Evolutionary conservation across 2,888 invertebrate genomes (phyloP).

Genomic region (Tigriopus californicus): DNA sequence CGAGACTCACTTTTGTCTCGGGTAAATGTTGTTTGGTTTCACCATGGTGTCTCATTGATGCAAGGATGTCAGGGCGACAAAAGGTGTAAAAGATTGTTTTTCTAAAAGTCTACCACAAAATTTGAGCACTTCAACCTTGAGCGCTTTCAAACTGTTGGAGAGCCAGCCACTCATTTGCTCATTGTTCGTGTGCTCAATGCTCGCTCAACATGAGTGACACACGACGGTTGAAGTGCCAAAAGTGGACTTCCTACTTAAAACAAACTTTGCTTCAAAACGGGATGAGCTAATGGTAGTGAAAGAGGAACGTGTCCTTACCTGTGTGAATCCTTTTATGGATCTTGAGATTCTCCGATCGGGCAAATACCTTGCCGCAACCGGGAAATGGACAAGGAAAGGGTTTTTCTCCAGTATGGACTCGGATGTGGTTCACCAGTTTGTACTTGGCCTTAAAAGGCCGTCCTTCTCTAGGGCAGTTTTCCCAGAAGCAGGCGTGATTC

Average conservation of each 20-base stretch:
- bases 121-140: too few relatives aligned
- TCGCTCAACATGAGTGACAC: too few relatives aligned
- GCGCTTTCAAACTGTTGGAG: too few relatives aligned
- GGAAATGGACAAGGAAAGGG: conserved; percentile 97
- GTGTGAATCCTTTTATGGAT: conserved; percentile 98
- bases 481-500: conserved; percentile 93
- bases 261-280: too few relatives aligned
- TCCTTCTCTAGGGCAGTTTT: conserved; percentile 78
- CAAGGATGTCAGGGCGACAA: too few relatives aligned
- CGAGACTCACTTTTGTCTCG: too few relatives aligned
- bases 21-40: too few relatives aligned
- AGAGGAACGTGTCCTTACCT: conserved; percentile 44
- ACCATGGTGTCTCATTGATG: too few relatives aligned
- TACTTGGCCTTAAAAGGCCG: conserved; percentile 98
- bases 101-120: too few relatives aligned
- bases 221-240: background rate
- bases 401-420: conserved; percentile 97
- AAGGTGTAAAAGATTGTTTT: too few relatives aligned
- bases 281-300: background rate
- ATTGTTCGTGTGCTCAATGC: too few relatives aligned
- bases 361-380: conserved; percentile 95
- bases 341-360: conserved; percentile 93
- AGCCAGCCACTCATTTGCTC: too few relatives aligned
- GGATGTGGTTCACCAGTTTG: conserved; percentile 95
- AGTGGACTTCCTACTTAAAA: background rate